These are phyloP conservation scores for Musca domestica DNA, from an alignment of 1,140 invertebrate genomes.

Conservation along the genomic window DNA sequence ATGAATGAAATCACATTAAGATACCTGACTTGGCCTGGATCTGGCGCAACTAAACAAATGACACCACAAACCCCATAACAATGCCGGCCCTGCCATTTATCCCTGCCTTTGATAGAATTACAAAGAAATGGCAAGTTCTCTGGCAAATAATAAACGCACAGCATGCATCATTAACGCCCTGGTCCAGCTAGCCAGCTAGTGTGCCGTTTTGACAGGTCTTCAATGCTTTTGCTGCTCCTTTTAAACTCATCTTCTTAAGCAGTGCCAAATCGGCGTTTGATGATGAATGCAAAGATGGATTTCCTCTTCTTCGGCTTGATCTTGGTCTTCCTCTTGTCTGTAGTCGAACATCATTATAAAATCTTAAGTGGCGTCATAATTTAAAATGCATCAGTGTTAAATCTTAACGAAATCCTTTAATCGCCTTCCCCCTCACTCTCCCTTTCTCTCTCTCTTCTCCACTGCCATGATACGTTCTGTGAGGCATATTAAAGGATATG, in stretches of 20 bases:
- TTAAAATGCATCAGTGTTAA: slow-evolving; percentile 48
- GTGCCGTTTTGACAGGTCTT: too few species aligned
- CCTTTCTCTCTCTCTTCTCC: too few species aligned
- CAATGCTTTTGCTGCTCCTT: too few species aligned
- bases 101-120: neutral
- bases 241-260: too few species aligned
- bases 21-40: too few species aligned
- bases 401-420: slow-evolving; percentile 1
- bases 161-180: slow-evolving; percentile 23
- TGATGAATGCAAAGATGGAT: too few species aligned
- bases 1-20: neutral
- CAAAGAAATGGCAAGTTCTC: neutral
- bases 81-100: neutral
- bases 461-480: neutral
- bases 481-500: slow-evolving; percentile 25
- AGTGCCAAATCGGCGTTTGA: too few species aligned
- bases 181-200: neutral
- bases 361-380: slow-evolving; percentile 53
- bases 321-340: too few species aligned
- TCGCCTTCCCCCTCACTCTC: too few species aligned
- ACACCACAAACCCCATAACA: too few species aligned
- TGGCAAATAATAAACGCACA: slow-evolving; percentile 17
- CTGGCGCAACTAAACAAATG: too few species aligned
- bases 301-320: too few species aligned
- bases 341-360: slow-evolving; percentile 25